Evolutionary conservation across 2,888 invertebrate species (phyloP), one percentile per base, ranked within the genome.

Genomic region (Apocheima hispidaria): DNA sequence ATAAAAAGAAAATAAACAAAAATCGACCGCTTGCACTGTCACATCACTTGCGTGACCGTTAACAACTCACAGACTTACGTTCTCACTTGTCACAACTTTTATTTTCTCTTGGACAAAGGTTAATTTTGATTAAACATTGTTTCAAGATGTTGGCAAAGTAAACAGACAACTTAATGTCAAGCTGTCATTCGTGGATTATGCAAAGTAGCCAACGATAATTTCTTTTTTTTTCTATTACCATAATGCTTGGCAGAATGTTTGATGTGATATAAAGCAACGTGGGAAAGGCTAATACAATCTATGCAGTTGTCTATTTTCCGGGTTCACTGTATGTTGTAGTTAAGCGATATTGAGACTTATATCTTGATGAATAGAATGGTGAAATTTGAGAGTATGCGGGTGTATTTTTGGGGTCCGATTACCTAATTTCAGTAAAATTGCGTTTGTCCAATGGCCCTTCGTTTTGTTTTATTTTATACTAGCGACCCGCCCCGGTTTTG

Each of bases 141-240:
- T 51, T 53, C 30, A 64, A 68, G 64, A 66, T 68, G 73, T 74
- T 79, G 63, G 77, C 69, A 71, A 71, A 68, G 73, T 75, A 77
- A 78, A 80, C 71, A 82, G 81, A 83, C 82, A 84, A 81, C 86
- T 87, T 87, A 87, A 86, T 86, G 86, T 84, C 86, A 83, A 65
- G 71, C 76, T 81, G 84, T 86, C 86, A 81, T 79, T 79, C 73
- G 75, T 78, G 75, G 87, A 89, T 90, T 90, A 91, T 90, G 89
- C 88, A 88, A 90, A 91, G 88, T 82, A 82, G 81, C 78, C 63
- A 70, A 71, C 70, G 76, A 79, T 81, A 81, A 82, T 82, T 80
- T 84, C 81, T 84, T 84, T 85, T 87, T 83, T 84, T 86, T 87
- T 83, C 80, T 84, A 88, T 87, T 86, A 86, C 79, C 86, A 85